Percentiles rank a stretch among this genome's conserved stretches.
Evolutionary conservation across 53 echinoderm and acorn worm species (phyloP).

Genomic region (Patiria pectinifera): DNA sequence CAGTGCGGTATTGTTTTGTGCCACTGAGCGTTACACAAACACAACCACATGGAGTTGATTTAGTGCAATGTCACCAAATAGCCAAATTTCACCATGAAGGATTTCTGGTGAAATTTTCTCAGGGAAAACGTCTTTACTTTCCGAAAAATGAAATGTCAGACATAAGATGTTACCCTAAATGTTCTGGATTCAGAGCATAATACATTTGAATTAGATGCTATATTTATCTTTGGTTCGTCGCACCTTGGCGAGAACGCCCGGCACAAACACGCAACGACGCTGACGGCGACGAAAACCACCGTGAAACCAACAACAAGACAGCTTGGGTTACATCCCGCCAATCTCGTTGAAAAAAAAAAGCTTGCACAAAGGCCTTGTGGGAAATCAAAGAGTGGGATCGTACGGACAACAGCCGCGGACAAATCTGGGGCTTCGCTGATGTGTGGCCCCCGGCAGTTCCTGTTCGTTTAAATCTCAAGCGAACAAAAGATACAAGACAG

Average conservation of each 20-base stretch:
- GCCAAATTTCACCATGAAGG: no score
- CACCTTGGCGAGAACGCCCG: background rate
- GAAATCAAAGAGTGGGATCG: slow-evolving; percentile 38
- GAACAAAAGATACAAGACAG: slow-evolving; percentile 38
- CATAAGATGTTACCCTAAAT: no score
- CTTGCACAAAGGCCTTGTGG: slow-evolving; percentile 31
- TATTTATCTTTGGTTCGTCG: slow-evolving; percentile 16
- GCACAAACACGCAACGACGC: slow-evolving; percentile 3
- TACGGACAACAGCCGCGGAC: background rate
- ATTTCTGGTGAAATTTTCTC: no score
- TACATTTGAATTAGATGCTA: background rate
- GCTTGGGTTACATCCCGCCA: slow-evolving; percentile 39
- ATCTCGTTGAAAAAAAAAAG: background rate
- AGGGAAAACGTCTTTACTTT: no score
- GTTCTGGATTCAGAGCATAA: background rate
- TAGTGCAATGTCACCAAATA: background rate
- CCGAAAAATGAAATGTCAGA: no score
- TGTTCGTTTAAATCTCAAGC: background rate
- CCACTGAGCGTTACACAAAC: background rate
- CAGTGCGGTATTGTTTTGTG: background rate
- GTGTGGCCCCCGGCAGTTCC: slow-evolving; percentile 39
- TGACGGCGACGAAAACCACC: background rate
- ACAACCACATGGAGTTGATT: background rate
- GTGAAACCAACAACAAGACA: background rate
- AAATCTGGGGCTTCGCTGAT: slow-evolving; percentile 40